A percentile compares a stretch with the other conserved stretches of the same genome.
Evolutionary conservation across 2,888 invertebrate species (phyloP).

Genomic region (Dascillus cervinus): DNA sequence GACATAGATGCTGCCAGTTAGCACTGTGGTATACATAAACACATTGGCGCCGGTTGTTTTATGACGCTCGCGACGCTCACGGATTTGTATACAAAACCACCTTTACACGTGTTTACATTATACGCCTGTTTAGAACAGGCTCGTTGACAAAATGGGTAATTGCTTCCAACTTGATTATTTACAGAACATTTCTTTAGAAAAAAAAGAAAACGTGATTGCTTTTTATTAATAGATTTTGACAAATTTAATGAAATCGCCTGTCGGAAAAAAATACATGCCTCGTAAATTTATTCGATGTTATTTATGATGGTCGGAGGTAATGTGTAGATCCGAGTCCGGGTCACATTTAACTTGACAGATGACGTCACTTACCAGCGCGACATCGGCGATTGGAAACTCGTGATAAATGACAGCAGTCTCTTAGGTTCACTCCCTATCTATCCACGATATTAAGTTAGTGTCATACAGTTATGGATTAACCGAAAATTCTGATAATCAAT

Average conservation of each 20-base stretch:
- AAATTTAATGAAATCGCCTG: too few relatives aligned
- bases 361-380: conserved; percentile 23
- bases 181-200: conserved; percentile 14
- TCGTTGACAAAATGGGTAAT: conserved; percentile 44
- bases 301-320: conserved; percentile 16
- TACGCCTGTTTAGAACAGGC: conserved; percentile 38
- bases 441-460: conserved; percentile 35
- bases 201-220: too few relatives aligned
- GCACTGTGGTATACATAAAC: conserved; percentile 40
- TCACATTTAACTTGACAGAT: conserved; percentile 20
- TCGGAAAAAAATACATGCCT: too few relatives aligned
- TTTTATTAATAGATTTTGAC: too few relatives aligned
- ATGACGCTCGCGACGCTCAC: conserved; percentile 40
- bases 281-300: conserved; percentile 9
- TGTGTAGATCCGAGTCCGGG: conserved; percentile 12
- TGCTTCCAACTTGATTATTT: conserved; percentile 34
- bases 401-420: conserved; percentile 31
- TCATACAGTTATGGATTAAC: conserved; percentile 35
- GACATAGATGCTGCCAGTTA: conserved; percentile 35
- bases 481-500: conserved; percentile 13
- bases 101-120: conserved; percentile 36
- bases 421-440: conserved; percentile 24
- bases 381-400: conserved; percentile 24
- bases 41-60: conserved; percentile 48
- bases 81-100: conserved; percentile 26